phyloP scores from a whole-genome alignment of 1,140 invertebrate genomes.

The Pantala flavescens region DNA sequence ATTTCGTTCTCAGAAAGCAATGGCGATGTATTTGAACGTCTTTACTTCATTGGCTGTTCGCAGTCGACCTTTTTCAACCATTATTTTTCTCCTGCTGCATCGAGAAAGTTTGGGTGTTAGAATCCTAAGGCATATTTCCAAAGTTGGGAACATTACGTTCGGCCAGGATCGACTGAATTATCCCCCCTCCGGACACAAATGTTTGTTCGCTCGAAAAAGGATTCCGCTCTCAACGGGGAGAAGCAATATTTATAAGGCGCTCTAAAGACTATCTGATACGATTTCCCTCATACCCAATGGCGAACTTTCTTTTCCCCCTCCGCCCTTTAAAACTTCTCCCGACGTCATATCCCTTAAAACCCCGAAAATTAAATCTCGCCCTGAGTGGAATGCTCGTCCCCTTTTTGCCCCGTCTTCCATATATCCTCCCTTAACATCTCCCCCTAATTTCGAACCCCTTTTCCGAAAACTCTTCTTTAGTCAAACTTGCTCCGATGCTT shows the following conservation, averaged over 20 bases:
- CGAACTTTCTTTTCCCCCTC: not conserved
- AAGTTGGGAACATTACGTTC: no score
- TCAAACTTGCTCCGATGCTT: not conserved
- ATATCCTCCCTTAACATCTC: not conserved
- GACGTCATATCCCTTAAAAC: not conserved
- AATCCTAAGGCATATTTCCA: no score
- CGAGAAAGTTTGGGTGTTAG: no score
- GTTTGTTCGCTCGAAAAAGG: no score
- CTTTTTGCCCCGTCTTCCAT: not conserved
- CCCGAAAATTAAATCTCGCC: constrained; percentile 4
- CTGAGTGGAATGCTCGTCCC: not conserved
- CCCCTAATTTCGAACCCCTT: not conserved
- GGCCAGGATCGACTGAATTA: no score
- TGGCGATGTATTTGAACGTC: no score
- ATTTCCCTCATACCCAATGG: not conserved
- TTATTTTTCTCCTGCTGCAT: no score
- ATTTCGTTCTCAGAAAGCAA: no score
- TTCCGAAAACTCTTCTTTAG: not conserved
- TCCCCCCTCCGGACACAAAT: no score
- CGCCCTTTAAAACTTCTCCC: not conserved
- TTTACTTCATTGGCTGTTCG: no score
- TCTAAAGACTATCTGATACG: not conserved
- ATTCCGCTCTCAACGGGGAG: no score
- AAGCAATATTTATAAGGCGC: not conserved
- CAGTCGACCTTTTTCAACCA: no score